Percentiles rank a stretch among this genome's conserved stretches.
Evolutionary conservation across 2,113 vertebrate species (phyloP).

Genomic region (Nothocercus nigrocapillus): DNA sequence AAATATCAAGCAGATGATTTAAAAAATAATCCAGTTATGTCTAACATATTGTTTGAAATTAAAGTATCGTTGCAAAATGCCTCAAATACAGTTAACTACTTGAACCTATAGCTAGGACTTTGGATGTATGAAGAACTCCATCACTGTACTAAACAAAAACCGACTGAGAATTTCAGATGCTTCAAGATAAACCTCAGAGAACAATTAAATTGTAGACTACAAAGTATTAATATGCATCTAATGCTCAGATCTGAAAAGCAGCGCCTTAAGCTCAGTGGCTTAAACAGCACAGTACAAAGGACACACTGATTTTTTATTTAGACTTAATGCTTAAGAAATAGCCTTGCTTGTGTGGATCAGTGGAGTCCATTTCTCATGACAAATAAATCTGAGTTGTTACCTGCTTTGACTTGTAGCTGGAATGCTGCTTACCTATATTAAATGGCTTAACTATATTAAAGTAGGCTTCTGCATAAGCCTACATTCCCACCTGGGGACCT

Average conservation of each 20-base stretch:
- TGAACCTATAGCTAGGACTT: neutral
- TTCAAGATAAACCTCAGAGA: neutral
- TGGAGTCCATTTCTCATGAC: neutral
- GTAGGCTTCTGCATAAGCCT: neutral
- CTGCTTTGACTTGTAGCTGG: neutral
- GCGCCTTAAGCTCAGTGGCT: neutral
- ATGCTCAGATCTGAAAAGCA: neutral
- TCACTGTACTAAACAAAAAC: neutral
- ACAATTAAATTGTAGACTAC: neutral
- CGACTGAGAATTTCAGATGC: neutral
- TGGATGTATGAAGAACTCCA: neutral
- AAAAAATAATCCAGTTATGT: slow-evolving; percentile 14
- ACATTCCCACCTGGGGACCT: neutral
- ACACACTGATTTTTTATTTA: neutral
- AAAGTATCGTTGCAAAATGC: slow-evolving; percentile 4
- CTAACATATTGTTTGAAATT: slow-evolving; percentile 35
- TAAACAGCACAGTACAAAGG: neutral
- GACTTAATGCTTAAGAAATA: neutral
- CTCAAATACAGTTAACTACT: neutral
- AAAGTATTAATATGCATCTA: neutral
- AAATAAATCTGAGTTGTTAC: neutral
- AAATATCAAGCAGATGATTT: slow-evolving; percentile 34
- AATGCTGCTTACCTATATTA: neutral
- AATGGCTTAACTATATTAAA: neutral
- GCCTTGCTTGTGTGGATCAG: neutral